These are phyloP conservation scores for Cryptosula pallasiana DNA, from an alignment of 2,888 invertebrate species.

Conservation along the genomic window DNA sequence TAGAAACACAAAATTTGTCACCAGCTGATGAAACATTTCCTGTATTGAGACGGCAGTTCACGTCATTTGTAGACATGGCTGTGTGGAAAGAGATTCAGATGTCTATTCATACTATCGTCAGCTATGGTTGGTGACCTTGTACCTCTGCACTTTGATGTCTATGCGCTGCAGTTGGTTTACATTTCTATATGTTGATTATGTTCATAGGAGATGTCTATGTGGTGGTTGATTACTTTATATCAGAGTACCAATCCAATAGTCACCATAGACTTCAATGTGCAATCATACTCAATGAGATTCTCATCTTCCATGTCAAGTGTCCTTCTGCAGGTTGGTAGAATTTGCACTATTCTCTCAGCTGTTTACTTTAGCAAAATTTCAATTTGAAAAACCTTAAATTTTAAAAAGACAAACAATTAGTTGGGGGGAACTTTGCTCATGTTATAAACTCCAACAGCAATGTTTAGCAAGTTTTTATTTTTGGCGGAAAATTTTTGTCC, in stretches of 20 bases:
- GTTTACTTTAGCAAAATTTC: too few species aligned
- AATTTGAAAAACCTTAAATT: too few species aligned
- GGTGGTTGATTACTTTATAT: constrained; percentile 1
- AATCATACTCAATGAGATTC: not conserved
- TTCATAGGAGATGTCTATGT: not conserved
- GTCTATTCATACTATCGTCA: not conserved
- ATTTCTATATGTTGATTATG: not conserved
- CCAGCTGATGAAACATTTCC: not conserved
- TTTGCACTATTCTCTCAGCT: too few species aligned
- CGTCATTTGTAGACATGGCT: not conserved
- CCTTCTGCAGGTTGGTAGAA: not conserved
- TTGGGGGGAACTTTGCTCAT: too few species aligned
- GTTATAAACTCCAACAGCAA: too few species aligned
- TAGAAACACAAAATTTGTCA: not conserved
- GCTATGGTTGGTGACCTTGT: not conserved
- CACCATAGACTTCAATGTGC: not conserved
- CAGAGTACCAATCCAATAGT: not conserved
- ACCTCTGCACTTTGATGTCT: not conserved
- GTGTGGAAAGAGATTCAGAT: constrained; percentile 8
- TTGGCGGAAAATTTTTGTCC: too few species aligned
- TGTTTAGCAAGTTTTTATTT: too few species aligned
- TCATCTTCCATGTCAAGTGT: not conserved
- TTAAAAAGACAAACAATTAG: too few species aligned
- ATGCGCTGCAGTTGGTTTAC: not conserved
- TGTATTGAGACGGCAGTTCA: constrained; percentile 5